Percentiles rank a stretch among this genome's conserved stretches.
These are phyloP conservation scores for Resseliella maxima DNA, from an alignment of 2,888 invertebrate species.

Conservation along the genomic window DNA sequence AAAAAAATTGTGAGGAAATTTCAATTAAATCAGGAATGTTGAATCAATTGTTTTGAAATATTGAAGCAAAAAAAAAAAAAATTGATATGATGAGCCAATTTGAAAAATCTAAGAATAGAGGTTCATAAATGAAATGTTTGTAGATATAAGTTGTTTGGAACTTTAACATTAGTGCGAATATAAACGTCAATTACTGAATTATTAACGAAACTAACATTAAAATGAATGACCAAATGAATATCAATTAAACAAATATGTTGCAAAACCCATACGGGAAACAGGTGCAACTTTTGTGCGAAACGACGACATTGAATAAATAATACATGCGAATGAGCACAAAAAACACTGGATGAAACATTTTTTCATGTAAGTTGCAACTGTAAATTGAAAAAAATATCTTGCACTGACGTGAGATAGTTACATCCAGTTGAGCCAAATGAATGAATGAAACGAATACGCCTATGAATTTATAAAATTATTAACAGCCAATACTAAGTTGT, in stretches of 20 bases:
- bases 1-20: too few relatives aligned
- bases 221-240: not conserved
- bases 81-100: too few relatives aligned
- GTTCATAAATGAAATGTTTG: too few relatives aligned
- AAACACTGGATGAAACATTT: not conserved
- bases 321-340: not conserved
- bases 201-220: not conserved
- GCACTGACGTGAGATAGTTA: not conserved
- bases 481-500: not conserved
- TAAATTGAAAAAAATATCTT: not conserved
- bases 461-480: not conserved
- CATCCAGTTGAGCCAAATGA: not conserved
- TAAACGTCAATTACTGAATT: not conserved
- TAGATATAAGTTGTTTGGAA: not conserved
- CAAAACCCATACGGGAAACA: constrained; percentile 7
- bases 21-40: too few relatives aligned
- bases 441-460: not conserved
- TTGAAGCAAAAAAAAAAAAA: too few relatives aligned
- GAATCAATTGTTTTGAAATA: too few relatives aligned
- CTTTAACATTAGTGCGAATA: not conserved
- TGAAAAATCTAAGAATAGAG: too few relatives aligned
- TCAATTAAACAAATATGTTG: constrained; percentile 38
- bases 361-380: not conserved
- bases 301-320: constrained; percentile 40
- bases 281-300: constrained; percentile 37